phyloP scores from a whole-genome alignment of 2,888 invertebrate genomes.

The Altica lythri region DNA sequence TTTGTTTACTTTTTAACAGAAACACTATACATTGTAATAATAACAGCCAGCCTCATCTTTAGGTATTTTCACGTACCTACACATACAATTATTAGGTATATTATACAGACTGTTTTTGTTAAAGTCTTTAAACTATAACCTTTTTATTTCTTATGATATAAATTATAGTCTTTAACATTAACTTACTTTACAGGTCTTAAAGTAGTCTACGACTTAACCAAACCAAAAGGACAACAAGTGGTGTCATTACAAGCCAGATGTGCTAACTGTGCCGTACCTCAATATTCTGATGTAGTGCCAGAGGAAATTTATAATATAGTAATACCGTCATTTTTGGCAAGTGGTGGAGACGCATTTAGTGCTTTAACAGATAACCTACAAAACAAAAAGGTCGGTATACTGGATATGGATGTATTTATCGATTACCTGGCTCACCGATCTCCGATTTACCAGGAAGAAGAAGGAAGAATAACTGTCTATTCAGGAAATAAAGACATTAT shows the following conservation, averaged over 20 bases:
- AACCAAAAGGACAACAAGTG: slow-evolving; percentile 65
- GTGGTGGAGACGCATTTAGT: slow-evolving; percentile 73
- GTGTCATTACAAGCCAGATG: slow-evolving; percentile 64
- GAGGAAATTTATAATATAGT: slow-evolving; percentile 66
- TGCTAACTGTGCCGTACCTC: slow-evolving; percentile 66
- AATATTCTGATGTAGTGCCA: slow-evolving; percentile 63
- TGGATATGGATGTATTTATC: slow-evolving; percentile 63
- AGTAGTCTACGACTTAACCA: slow-evolving; percentile 65
- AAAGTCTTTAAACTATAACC: not conserved
- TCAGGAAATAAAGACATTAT: not conserved
- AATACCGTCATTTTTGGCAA: slow-evolving; percentile 65
- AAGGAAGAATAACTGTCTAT: slow-evolving; percentile 59
- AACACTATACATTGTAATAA: no score
- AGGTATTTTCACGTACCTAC: no score
- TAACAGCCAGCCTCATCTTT: no score
- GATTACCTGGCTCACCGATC: slow-evolving; percentile 60
- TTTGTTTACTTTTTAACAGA: no score
- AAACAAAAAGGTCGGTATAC: slow-evolving; percentile 58
- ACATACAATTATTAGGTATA: no score
- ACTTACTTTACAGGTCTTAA: slow-evolving; percentile 61
- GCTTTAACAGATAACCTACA: slow-evolving; percentile 60
- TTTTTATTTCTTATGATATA: not conserved
- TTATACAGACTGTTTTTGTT: no score
- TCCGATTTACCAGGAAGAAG: slow-evolving; percentile 60
- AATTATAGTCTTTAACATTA: slow-evolving; percentile 14